These are phyloP conservation scores for Artibeus jamaicensis DNA, from an alignment of 2,797 vertebrate species.

Conservation along the genomic window DNA sequence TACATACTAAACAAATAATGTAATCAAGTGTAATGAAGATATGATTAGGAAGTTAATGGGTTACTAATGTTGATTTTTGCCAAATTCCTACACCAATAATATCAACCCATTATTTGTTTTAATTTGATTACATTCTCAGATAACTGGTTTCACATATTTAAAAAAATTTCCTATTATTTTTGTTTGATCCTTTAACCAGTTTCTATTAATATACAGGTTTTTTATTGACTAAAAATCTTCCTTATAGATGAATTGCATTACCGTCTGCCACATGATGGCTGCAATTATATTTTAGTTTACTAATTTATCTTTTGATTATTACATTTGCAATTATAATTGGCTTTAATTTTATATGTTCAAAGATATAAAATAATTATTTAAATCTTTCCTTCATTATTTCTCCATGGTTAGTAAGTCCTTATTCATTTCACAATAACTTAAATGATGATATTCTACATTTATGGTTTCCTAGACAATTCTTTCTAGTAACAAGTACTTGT, in stretches of 20 bases:
- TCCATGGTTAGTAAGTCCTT: neutral
- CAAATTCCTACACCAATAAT: neutral
- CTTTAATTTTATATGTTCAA: neutral
- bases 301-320: neutral
- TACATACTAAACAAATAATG: neutral
- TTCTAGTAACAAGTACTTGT: neutral
- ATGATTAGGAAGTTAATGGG: neutral
- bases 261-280: neutral
- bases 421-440: slow-evolving; percentile 3
- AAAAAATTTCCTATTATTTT: neutral
- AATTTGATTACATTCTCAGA: neutral
- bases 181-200: neutral
- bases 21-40: neutral
- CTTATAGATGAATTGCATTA: neutral
- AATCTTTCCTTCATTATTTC: neutral
- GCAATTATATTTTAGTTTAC: neutral
- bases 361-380: neutral
- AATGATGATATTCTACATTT: neutral
- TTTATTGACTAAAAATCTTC: neutral
- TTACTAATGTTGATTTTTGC: neutral
- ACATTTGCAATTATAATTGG: neutral
- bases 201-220: neutral
- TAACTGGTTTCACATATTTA: neutral
- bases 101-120: neutral
- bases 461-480: neutral